Evolutionary conservation across 2,797 vertebrate species (phyloP).

Genomic region (Hirundo rustica): DNA sequence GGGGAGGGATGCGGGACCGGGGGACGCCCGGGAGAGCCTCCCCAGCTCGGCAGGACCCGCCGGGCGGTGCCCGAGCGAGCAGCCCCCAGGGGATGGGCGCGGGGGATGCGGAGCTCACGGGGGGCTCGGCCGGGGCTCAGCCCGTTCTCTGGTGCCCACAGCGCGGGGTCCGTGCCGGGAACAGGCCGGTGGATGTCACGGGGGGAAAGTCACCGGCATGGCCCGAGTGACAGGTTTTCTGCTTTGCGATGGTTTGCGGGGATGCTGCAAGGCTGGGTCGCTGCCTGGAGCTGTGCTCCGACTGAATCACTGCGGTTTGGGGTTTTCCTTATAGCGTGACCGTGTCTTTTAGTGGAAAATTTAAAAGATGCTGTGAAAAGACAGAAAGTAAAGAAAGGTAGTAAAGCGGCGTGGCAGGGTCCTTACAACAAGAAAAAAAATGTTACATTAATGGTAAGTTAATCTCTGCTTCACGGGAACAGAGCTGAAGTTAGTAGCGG

Average conservation of each 20-base stretch:
- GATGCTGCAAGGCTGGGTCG: background rate
- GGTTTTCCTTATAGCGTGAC: background rate
- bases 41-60: background rate
- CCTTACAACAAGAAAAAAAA: background rate
- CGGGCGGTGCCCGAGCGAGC: background rate
- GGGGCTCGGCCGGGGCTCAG: background rate
- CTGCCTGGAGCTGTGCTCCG: background rate
- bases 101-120: background rate
- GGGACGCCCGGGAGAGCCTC: background rate
- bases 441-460: background rate
- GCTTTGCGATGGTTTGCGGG: accelerated
- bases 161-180: background rate
- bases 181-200: background rate
- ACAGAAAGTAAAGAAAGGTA: accelerated
- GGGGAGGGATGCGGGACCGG: background rate
- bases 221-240: background rate
- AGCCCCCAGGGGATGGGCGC: background rate
- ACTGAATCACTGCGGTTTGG: background rate
- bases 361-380: background rate
- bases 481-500: background rate
- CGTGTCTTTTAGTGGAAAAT: background rate
- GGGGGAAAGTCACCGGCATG: accelerated
- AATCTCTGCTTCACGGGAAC: background rate
- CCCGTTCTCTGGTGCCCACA: background rate
- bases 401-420: background rate